Base-by-base conservation (phyloP, 2,888 invertebrate species). In the Apamea epomidion region DNA sequence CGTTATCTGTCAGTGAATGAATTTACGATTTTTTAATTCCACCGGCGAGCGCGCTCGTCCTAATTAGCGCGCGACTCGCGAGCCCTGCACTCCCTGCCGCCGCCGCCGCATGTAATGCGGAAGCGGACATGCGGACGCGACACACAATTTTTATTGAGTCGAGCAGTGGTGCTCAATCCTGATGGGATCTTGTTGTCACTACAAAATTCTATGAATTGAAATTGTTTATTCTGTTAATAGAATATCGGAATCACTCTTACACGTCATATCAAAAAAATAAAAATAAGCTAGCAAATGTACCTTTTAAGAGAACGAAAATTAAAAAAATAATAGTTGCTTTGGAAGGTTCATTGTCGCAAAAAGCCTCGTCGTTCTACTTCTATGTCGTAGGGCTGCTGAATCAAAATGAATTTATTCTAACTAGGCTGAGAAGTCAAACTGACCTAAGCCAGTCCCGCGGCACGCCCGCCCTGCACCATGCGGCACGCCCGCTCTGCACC, bases 91-190 rank as follows among this genome's bases (percentile, higher is more conserved):
- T 68, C 1, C 21, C 42, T 10, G 37, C 51, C 21, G 12, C 74
- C 10, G 37, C 65, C 21, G 12, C 74, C 16, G 37, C n/a, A 64
- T 25, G 84, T 54, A 10, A 81, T 68, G 78, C 85, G 85, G 85
- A 85, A 85, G 85, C 65, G 75, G 60, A 81, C n/a, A n/a, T 25
- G 81, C 18, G 16, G 32, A 64, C 62, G 37, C 48, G 78, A 37
- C 75, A 58, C 54, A 81, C 75, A 78, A 71, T 75, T 84, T 82
- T 78, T 78, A 74, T 76, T 32, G 29, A 62, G 25, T 21, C n/a
- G 7, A 21, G 5, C 69, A 54, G 73, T 45, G 69, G 60, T 67
- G 7, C 76, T 67, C 75, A 75, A 83, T 7, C 68, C 2, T 64
- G 10, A n/a, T 54, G 18, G 42, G 42, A 37, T n/a, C 8, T 18